These are phyloP conservation scores for Hyaena hyaena DNA, from an alignment of 2,113 vertebrate species.

Conservation along the genomic window DNA sequence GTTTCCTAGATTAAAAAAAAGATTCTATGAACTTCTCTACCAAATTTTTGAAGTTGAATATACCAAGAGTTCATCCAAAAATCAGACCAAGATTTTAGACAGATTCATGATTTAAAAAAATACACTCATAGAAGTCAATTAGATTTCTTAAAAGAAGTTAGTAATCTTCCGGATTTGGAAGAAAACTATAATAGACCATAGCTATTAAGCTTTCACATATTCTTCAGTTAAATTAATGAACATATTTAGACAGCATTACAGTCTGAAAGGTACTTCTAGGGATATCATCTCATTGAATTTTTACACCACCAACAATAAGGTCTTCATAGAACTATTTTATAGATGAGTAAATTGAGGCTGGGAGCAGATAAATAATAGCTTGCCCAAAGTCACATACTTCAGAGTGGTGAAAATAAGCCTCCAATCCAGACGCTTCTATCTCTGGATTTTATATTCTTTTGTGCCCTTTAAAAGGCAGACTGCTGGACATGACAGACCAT, in stretches of 20 bases:
- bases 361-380: not conserved
- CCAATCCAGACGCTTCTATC: not conserved
- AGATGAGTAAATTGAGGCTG: conserved; percentile 24
- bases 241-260: not conserved
- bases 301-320: not conserved
- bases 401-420: not conserved
- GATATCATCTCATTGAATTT: not conserved
- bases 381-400: not conserved
- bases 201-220: not conserved
- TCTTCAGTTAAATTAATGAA: conserved; percentile 3
- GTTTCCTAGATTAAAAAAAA: not conserved
- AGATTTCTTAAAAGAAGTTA: conserved; percentile 4
- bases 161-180: not conserved
- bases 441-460: conserved; percentile 55
- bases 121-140: not conserved
- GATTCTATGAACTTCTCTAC: not conserved
- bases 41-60: not conserved
- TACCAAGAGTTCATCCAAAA: not conserved
- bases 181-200: not conserved
- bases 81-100: not conserved
- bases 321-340: not conserved
- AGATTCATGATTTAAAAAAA: not conserved
- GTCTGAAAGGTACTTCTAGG: conserved; percentile 7
- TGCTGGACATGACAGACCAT: conserved; percentile 55
- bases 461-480: conserved; percentile 64